Evolutionary conservation across 1,140 invertebrate species (phyloP), one percentile per base, ranked within the genome.

Genomic region (Drosophila santomea): DNA sequence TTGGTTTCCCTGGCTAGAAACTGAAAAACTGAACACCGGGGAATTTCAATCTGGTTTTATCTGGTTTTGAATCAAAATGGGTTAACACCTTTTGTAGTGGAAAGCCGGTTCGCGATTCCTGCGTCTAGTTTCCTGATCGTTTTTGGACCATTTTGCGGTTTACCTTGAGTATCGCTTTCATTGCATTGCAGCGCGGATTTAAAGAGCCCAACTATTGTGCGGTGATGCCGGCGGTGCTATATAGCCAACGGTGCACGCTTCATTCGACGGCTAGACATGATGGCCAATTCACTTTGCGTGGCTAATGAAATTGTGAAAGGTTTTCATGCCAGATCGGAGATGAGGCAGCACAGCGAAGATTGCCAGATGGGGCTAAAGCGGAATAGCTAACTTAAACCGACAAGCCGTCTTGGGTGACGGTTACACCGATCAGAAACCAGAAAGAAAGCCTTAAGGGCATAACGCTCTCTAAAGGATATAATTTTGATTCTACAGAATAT

Each of bases 281-380:
- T 68, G 58, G 64, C 45, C 73, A 67, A 71, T 62, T 71, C 50
- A 36, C 58, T 59, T 52, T 51, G 74, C 51, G 76, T 60, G 45
- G 76, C 78, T 79, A 79, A 88, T 83, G 60, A 80, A 83, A 88
- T 88, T 88, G 83, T 88, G 83, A 88, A 88, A 88, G 83, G 83
- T 88, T 83, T 85, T 77, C 61, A 74, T 81, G 68, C 75, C 54
- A 63, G 74, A 78, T 56, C 57, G 54, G 45, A 80, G 82, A 83
- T 80, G 76, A 77, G 68, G 56, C 72, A 72, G 72, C 78, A 67
- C 55, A 74, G 56, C 56, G 15, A 35, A 47, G 44, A 63, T 35
- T 59, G 36, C 15, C 8, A 36, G 41, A 17, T 45, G 48, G 52
- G 12, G 45, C 43, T 38, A 61, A 60, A 28, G 52, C 59, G 28